These are phyloP conservation scores for Papilio glaucus DNA, from an alignment of 1,140 invertebrate genomes.

Conservation along the genomic window DNA sequence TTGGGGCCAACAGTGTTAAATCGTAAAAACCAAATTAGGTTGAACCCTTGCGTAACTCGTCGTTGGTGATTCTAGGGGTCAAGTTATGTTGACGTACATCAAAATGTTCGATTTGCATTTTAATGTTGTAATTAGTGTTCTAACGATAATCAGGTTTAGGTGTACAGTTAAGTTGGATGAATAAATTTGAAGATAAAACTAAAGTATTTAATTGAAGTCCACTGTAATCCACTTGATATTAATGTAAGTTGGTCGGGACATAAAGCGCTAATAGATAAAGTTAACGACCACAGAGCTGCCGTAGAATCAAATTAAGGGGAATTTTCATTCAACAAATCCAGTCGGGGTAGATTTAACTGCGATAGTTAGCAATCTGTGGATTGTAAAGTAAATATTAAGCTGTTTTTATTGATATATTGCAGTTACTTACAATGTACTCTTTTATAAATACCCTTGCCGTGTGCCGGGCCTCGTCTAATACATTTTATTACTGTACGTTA, in stretches of 20 bases:
- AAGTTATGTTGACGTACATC: no score
- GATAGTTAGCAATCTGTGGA: not conserved
- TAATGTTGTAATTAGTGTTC: not conserved
- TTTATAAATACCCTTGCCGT: no score
- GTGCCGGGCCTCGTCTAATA: no score
- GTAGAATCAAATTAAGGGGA: constrained; percentile 19
- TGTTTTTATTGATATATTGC: no score
- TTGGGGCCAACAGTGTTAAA: no score
- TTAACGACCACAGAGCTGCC: constrained; percentile 25
- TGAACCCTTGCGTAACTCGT: no score
- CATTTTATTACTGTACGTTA: no score
- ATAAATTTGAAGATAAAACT: constrained; percentile 10
- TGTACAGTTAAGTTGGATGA: not conserved
- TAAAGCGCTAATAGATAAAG: constrained; percentile 30
- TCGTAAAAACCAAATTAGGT: no score
- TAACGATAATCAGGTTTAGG: not conserved
- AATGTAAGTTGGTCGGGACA: constrained; percentile 29
- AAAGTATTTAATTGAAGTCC: constrained; percentile 10
- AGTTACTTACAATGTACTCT: no score
- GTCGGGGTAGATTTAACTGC: not conserved
- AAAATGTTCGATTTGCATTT: no score
- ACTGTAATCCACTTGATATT: constrained; percentile 27
- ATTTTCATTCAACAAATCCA: constrained; percentile 25
- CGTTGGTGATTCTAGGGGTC: no score
- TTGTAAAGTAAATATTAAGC: no score